Evolutionary conservation across 1,140 invertebrate genomes (phyloP).

Genomic region (Drosophila lini): DNA sequence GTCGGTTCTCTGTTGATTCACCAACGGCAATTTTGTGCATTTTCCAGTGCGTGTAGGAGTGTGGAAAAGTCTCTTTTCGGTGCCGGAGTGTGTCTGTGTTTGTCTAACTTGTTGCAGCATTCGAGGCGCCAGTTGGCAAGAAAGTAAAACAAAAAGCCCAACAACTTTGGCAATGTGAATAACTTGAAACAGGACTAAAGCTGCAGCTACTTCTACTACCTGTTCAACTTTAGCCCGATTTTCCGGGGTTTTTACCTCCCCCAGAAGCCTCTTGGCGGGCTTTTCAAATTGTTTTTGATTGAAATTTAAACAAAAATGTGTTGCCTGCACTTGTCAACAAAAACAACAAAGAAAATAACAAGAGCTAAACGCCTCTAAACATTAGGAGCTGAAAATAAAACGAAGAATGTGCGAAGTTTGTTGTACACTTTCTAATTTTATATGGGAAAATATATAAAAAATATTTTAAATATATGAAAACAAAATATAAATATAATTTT

Average conservation of each 20-base stretch:
- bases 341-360: constrained; percentile 18
- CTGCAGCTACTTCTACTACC: constrained; percentile 4
- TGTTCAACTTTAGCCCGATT: constrained; percentile 10
- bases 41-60: constrained; percentile 44
- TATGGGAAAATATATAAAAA: not conserved
- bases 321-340: constrained; percentile 49
- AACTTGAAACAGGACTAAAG: constrained; percentile 3
- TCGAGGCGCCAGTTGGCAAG: constrained; percentile 37
- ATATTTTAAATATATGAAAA: too few relatives aligned
- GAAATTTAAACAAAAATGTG: constrained; percentile 73
- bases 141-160: constrained; percentile 38
- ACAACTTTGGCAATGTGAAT: constrained; percentile 47
- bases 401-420: not conserved
- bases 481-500: too few relatives aligned
- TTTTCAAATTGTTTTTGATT: constrained; percentile 72
- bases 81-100: constrained; percentile 3
- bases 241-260: constrained; percentile 2
- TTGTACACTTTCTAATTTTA: not conserved
- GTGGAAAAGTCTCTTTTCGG: constrained; percentile 7
- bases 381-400: constrained; percentile 16
- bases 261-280: constrained; percentile 35
- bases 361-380: constrained; percentile 41
- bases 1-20: constrained; percentile 56
- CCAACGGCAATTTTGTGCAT: constrained; percentile 69
- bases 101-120: constrained; percentile 75